Percentiles rank a stretch among this genome's conserved stretches.
These are phyloP conservation scores for Scomber colias DNA, from an alignment of 2,113 vertebrate genomes.

Conservation along the genomic window DNA sequence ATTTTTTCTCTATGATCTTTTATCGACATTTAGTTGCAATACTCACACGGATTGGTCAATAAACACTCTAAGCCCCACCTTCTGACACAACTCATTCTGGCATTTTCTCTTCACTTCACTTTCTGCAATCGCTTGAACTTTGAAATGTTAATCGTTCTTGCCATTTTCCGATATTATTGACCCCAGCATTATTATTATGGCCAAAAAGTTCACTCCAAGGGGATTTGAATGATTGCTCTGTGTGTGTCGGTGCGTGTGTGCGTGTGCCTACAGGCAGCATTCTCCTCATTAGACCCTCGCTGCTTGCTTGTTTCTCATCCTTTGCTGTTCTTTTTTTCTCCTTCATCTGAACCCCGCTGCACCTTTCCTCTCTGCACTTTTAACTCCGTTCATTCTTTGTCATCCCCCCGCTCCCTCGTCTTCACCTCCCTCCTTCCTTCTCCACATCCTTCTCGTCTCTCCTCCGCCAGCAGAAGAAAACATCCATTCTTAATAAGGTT, in stretches of 20 bases:
- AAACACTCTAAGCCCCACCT: not conserved
- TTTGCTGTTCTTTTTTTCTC: not conserved
- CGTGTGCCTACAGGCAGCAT: slow-evolving; percentile 4
- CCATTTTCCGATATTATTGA: slow-evolving; percentile 63
- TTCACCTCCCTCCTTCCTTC: slow-evolving; percentile 21
- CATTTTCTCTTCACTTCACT: slow-evolving; percentile 45
- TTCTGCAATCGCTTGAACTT: slow-evolving; percentile 46
- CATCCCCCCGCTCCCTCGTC: not conserved
- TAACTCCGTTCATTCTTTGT: slow-evolving; percentile 27
- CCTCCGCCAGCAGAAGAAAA: slow-evolving; percentile 21
- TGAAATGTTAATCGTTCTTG: slow-evolving; percentile 66
- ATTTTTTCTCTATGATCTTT: not conserved
- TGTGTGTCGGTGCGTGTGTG: slow-evolving; percentile 10
- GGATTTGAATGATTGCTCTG: slow-evolving; percentile 24
- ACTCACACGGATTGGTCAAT: not conserved
- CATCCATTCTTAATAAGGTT: slow-evolving; percentile 66
- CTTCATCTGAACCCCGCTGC: slow-evolving; percentile 45
- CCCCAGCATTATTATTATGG: slow-evolving; percentile 28
- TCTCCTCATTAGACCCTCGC: slow-evolving; percentile 38
- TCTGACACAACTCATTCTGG: slow-evolving; percentile 33
- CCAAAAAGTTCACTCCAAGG: slow-evolving; percentile 25
- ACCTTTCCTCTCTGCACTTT: slow-evolving; percentile 15
- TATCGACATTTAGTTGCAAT: not conserved
- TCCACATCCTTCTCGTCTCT: slow-evolving; percentile 2
- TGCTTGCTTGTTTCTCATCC: slow-evolving; percentile 28